Evolutionary conservation across 2,888 invertebrate genomes (phyloP).

Genomic region (Sarcophaga carnaria): DNA sequence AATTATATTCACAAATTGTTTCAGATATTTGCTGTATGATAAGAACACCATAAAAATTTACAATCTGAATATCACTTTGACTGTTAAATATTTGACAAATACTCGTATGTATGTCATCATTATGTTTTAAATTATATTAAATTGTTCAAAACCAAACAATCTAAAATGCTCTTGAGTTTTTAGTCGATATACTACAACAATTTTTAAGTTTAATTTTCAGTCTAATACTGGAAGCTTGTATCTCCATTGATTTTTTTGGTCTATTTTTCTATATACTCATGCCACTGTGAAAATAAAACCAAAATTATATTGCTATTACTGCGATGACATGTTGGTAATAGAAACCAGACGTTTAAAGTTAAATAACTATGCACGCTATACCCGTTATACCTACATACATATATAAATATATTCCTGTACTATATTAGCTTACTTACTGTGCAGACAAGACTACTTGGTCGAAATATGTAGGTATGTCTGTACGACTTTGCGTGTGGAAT

Average conservation of each 20-base stretch:
- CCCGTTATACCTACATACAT: not conserved
- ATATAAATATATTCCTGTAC: slow-evolving; percentile 4
- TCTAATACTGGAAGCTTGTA: too few relatives aligned
- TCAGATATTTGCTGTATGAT: slow-evolving; percentile 55
- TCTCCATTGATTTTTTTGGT: not conserved
- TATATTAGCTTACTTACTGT: too few relatives aligned
- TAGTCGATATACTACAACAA: not conserved
- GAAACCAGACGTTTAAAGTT: slow-evolving; percentile 52
- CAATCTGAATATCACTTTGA: not conserved
- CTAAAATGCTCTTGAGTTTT: not conserved
- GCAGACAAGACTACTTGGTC: too few relatives aligned
- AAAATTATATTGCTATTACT: slow-evolving; percentile 48
- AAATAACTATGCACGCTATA: slow-evolving; percentile 23
- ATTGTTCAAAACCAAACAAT: slow-evolving; percentile 23
- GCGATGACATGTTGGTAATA: slow-evolving; percentile 56
- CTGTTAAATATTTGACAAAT: slow-evolving; percentile 37
- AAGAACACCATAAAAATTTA: slow-evolving; percentile 21
- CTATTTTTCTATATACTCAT: not conserved
- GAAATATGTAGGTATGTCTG: too few relatives aligned
- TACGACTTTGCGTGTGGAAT: too few relatives aligned
- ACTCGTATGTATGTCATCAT: not conserved
- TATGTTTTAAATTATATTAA: slow-evolving; percentile 3
- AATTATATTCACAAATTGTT: slow-evolving; percentile 56
- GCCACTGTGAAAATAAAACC: slow-evolving; percentile 15
- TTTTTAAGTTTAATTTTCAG: too few relatives aligned